These are phyloP conservation scores for Tychaedon coryphoeus DNA, from an alignment of 2,113 vertebrate species.

Conservation along the genomic window DNA sequence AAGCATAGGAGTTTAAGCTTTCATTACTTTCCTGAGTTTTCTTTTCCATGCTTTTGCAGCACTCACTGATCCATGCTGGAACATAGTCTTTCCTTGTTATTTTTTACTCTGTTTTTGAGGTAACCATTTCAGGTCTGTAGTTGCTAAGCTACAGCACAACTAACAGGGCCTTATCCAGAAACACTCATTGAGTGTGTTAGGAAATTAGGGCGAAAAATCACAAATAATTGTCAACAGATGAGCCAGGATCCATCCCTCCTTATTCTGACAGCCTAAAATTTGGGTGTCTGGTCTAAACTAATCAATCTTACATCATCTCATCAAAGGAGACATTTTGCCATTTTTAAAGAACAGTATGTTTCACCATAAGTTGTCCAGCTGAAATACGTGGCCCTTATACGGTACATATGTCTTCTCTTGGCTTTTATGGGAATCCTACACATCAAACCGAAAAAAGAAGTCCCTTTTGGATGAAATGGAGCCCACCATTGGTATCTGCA, in stretches of 20 bases:
- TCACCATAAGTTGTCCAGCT: neutral
- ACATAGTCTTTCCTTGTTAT: neutral
- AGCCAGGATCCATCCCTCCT: neutral
- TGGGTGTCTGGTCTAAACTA: neutral
- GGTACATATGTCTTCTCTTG: neutral
- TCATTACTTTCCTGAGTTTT: conserved; percentile 27
- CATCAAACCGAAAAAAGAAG: neutral
- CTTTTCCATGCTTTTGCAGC: neutral
- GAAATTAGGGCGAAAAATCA: neutral
- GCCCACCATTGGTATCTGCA: neutral
- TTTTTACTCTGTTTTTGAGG: neutral
- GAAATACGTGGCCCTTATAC: neutral
- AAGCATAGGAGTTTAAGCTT: neutral
- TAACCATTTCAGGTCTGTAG: neutral
- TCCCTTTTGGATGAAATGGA: neutral
- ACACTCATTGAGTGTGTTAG: neutral
- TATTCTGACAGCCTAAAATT: neutral
- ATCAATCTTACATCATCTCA: neutral
- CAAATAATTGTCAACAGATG: neutral
- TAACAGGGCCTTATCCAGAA: neutral
- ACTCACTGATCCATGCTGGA: neutral
- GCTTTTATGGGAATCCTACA: neutral
- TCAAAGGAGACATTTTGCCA: neutral
- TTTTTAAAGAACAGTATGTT: neutral
- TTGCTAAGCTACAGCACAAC: neutral